A percentile compares a stretch with the other conserved stretches of the same genome.
Evolutionary conservation across 2,888 invertebrate species (phyloP).

Genomic region (Pyrrhosoma nymphula): DNA sequence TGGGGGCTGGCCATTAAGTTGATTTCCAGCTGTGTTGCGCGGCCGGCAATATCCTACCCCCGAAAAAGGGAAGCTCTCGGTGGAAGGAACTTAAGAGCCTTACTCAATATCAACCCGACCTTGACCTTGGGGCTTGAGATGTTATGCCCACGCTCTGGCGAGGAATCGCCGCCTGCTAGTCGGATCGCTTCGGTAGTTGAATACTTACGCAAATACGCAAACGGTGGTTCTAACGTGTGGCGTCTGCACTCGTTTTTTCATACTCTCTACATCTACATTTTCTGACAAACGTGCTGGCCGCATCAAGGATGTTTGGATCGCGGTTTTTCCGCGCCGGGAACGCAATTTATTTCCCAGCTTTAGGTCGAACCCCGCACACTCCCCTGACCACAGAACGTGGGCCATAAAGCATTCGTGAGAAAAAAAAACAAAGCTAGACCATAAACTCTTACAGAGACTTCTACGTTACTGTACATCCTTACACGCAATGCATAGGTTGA

Average conservation of each 20-base stretch:
- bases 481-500: no score
- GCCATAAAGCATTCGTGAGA: no score
- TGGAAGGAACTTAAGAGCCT: not conserved
- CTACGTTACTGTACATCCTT: no score
- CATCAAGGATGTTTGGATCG: no score
- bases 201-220: constrained; percentile 10
- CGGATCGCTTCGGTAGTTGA: not conserved
- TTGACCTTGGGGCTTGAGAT: constrained; percentile 40
- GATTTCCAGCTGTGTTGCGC: not conserved
- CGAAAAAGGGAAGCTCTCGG: not conserved
- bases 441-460: no score
- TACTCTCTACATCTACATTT: no score
- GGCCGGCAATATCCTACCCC: not conserved
- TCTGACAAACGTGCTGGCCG: no score
- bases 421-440: no score
- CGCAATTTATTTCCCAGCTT: no score
- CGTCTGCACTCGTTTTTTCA: not conserved
- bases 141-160: not conserved
- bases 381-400: no score
- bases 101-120: constrained; percentile 18
- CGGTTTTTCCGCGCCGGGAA: no score
- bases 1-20: not conserved
- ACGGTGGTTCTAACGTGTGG: not conserved
- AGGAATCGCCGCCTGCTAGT: not conserved
- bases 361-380: no score